Evolutionary conservation across 1,140 invertebrate species (phyloP), one percentile per base, ranked within the genome.

Genomic region (Centruroides sculpturatus): DNA sequence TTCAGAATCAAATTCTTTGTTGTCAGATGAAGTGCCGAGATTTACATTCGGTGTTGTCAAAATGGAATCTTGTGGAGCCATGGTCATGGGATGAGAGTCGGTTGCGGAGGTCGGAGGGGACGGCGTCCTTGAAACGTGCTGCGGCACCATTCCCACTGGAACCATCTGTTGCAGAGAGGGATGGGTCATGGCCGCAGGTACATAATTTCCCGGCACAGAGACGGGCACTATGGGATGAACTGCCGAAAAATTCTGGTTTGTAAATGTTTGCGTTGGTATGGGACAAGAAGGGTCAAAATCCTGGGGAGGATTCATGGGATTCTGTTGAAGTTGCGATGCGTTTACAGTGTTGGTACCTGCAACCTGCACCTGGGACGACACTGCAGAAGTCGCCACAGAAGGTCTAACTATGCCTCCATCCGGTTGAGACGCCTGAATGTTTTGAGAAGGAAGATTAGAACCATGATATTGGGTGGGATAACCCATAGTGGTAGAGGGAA

Each of bases 211-310:
- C 47, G 59, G 49, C 46, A 60, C 59, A 3, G 60, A 35, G 10
- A 57, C 55, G n/a, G 49, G 36, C 36, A 54, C 59, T 51, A 62
- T 57, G 35, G 51, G 59, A 62, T 59, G 67, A 36, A 65, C 47
- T 41, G 58, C 59, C 10, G 56, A 51, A 51, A 62, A 69, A 56
- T 61, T 64, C 49, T 64, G 66, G 61, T 69, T 69, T 47, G 66
- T 69, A 46, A 65, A 69, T 8, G 67, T 69, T 56, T 69, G 67
- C n/a, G 67, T 66, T 23, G 66, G 66, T 47, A 69, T 69, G 11
- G 64, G 56, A 13, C 56, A 53, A n/a, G 53, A 60, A 55, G 57
- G 59, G 51, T 64, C 56, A 64, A 60, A 60, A 48, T 64, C 63
- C 3, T 35, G 23, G 13, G 60, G 56, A 55, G 62, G 62, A 46